Evolutionary conservation across 2,888 invertebrate genomes (phyloP).

Genomic region (Drosophila lacicola): DNA sequence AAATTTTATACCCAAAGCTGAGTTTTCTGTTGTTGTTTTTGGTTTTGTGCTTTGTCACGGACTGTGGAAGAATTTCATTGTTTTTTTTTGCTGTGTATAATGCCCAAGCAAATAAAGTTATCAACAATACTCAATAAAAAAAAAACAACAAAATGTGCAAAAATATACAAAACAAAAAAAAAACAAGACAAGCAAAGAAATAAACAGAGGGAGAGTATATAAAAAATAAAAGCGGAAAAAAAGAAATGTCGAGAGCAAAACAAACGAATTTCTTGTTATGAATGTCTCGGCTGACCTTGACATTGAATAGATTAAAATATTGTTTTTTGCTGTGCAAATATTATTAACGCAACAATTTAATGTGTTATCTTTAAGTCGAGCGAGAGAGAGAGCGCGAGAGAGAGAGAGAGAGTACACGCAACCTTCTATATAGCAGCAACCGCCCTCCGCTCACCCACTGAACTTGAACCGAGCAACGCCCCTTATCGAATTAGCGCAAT

Average conservation of each 20-base stretch:
- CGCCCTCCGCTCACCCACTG: conserved; percentile 2
- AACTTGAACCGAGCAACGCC: conserved; percentile 26
- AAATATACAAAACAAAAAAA: conserved; percentile 17
- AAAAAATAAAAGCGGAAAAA: conserved; percentile 23
- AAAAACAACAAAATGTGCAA: conserved; percentile 37
- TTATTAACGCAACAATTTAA: conserved; percentile 44
- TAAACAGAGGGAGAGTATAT: conserved; percentile 39
- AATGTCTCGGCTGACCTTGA: conserved; percentile 69
- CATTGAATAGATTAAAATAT: conserved; percentile 75
- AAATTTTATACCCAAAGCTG: conserved; percentile 37
- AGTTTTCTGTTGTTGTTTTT: conserved; percentile 19
- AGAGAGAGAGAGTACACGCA: background rate
- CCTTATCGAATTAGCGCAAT: conserved; percentile 57
- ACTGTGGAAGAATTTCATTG: conserved; percentile 42
- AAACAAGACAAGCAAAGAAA: conserved; percentile 34
- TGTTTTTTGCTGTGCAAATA: conserved; percentile 28
- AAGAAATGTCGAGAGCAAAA: conserved; percentile 50
- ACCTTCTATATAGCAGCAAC: conserved; percentile 3
- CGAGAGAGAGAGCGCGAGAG: background rate
- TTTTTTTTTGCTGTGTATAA: conserved; percentile 32
- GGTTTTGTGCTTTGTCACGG: conserved; percentile 50
- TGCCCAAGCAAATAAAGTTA: conserved; percentile 74
- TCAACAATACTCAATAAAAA: conserved; percentile 69
- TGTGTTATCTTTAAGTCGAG: conserved; percentile 29
- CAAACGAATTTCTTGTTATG: conserved; percentile 63